Evolutionary conservation across 2,797 vertebrate species (phyloP).

Genomic region (Phalanger gymnotis): DNA sequence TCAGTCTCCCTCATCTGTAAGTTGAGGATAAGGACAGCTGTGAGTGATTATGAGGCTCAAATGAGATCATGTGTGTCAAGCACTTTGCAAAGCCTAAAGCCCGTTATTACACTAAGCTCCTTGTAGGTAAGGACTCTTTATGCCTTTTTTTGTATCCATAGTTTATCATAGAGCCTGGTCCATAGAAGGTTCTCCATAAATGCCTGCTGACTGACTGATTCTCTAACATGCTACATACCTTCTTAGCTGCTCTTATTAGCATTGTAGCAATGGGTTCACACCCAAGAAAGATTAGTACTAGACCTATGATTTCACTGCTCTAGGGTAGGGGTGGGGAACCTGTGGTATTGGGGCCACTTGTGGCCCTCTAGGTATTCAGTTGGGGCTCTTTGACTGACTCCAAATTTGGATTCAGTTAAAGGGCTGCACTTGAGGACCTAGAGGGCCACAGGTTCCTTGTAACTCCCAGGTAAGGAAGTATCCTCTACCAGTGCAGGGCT

Average conservation of each 20-base stretch:
- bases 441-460: too few species aligned
- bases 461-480: not conserved
- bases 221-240: not conserved
- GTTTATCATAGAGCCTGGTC: not conserved
- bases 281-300: not conserved
- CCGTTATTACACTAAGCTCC: not conserved
- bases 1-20: conserved; percentile 22
- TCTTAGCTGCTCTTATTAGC: not conserved
- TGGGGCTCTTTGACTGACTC: too few species aligned
- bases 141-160: not conserved
- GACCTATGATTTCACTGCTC: not conserved
- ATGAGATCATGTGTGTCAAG: not conserved
- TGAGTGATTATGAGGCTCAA: conserved; percentile 35
- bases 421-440: too few species aligned
- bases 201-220: not conserved
- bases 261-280: not conserved
- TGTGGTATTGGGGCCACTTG: too few species aligned
- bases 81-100: not conserved
- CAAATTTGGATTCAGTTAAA: too few species aligned
- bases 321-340: not conserved
- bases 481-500: not conserved
- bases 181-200: not conserved
- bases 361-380: too few species aligned
- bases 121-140: not conserved
- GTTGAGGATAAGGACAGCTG: not conserved